A percentile compares a stretch with the other conserved stretches of the same genome.
Conservation (phyloP, 2,888 invertebrate species). For the Cephonodes hylas region DNA sequence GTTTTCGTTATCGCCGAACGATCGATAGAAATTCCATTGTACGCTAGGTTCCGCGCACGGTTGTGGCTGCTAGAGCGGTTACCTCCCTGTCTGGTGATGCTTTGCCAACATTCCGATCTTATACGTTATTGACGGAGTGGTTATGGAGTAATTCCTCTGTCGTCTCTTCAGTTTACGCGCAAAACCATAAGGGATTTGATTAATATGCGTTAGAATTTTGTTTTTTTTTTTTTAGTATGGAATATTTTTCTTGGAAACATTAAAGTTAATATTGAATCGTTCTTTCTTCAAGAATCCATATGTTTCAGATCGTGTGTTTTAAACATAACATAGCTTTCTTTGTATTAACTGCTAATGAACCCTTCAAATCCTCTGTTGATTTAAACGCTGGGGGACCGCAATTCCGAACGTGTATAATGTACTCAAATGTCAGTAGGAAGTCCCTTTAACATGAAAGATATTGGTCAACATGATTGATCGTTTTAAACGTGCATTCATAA, state of each 20-base stretch:
- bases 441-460: not conserved
- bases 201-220: not conserved
- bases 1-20: conserved; percentile 1
- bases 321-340: no score
- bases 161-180: not conserved
- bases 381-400: no score
- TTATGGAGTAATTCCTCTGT: not conserved
- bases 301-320: no score
- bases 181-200: not conserved
- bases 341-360: no score
- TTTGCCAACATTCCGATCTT: conserved; percentile 38
- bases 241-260: no score
- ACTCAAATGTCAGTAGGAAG: not conserved
- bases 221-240: no score
- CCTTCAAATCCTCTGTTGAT: no score
- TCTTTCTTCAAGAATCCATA: no score
- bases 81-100: conserved; percentile 31
- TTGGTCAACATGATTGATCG: not conserved
- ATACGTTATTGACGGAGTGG: conserved; percentile 44
- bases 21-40: conserved; percentile 4
- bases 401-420: no score
- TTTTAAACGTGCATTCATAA: not conserved
- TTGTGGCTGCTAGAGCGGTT: conserved; percentile 28
- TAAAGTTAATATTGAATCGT: no score
- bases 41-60: conserved; percentile 12